Percentiles rank a stretch among this genome's conserved stretches.
phyloP scores from a whole-genome alignment of 2,797 vertebrate species.

The Aldrovandia affinis region DNA sequence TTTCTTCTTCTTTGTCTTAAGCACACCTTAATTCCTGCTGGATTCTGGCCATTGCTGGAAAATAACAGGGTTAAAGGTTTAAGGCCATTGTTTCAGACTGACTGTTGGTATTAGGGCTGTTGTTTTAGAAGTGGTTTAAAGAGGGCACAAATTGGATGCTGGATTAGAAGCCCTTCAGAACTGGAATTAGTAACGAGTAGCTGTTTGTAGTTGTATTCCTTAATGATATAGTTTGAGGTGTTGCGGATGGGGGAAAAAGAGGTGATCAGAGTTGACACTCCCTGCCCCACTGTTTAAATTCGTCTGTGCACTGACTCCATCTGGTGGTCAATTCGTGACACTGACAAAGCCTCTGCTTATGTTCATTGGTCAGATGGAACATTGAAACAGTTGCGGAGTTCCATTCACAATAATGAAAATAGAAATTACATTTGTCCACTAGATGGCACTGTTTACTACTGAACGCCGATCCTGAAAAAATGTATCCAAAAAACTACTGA shows the following conservation, averaged over 20 bases:
- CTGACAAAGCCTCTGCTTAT: background rate
- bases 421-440: constrained; percentile 37
- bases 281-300: background rate
- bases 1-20: background rate
- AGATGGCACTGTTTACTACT: constrained; percentile 55
- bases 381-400: background rate
- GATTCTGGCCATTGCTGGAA: constrained; percentile 39
- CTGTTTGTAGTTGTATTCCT: too few relatives aligned
- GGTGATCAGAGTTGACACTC: background rate
- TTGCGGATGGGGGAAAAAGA: too few relatives aligned
- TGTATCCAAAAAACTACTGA: too few relatives aligned
- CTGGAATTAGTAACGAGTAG: too few relatives aligned
- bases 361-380: background rate
- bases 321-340: background rate
- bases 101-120: background rate
- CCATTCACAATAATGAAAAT: background rate
- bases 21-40: constrained; percentile 26
- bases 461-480: background rate
- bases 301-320: background rate
- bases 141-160: too few relatives aligned
- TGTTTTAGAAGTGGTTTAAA: background rate
- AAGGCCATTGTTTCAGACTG: background rate
- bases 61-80: background rate
- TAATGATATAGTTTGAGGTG: too few relatives aligned
- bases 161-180: too few relatives aligned